Evolutionary conservation across 2,797 vertebrate species (phyloP), one percentile per base, ranked within the genome.

Genomic region (Phrynocephalus guinanensis): DNA sequence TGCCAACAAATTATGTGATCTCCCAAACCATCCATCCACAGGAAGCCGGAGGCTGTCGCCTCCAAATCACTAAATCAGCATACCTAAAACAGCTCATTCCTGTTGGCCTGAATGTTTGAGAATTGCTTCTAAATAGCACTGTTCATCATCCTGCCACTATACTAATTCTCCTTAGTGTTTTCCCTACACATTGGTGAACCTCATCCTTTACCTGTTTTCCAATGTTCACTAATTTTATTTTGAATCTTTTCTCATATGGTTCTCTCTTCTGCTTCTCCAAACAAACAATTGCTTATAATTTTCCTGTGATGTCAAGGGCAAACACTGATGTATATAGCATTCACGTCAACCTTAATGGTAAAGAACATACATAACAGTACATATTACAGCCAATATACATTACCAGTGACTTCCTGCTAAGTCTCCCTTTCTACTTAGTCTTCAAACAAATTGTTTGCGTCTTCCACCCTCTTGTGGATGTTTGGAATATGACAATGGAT

Each of bases 391-490:
- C 18, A 26, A 71, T 81, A 18, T 88, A 83, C 89, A 30, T 86
- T 85, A 91, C 86, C 84, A 1, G 5, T 85, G 84, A 7, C 44
- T 90, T 94, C 94, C 91, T 92, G 93, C 91, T 18, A 89, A 82
- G 87, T 5, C 5, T 38, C 33, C 8, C 38, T 33, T 1, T 81
- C 82, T 28, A 5, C 1, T 86, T 6, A 0, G 67, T 66, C 30
- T 18, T 83, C 48, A 91, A 80, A 72, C 66, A 86, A 95, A 94
- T 82, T 79, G 26, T 28, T 91, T 92, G 93, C 82, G 89, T 67
- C 86, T 93, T 91, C 95, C 96, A 95, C 96, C 97, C 90, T 95
- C 96, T 93, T 95, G 96, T 97, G 97, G 96, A 88, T 63, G 24
- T 90, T 22, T 71, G 3, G 4, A 93, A 94, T 86, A 96, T 94